Conservation (phyloP, 2,797 vertebrate genomes). For the Oreortyx pictus region DNA sequence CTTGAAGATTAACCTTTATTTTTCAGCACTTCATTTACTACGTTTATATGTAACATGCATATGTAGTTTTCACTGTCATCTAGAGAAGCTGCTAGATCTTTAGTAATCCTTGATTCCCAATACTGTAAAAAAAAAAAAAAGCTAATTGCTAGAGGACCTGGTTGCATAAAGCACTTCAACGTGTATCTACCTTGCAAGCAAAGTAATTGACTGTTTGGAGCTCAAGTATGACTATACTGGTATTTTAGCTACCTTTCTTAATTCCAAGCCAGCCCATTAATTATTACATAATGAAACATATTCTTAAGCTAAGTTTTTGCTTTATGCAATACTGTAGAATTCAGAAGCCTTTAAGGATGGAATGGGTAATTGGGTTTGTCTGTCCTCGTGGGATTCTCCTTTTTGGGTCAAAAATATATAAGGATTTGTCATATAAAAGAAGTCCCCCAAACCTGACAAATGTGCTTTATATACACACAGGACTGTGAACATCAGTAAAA, state of each 20-base stretch:
- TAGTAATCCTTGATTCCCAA: background rate
- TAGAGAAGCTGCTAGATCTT: background rate
- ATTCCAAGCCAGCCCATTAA: background rate
- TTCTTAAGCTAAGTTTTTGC: background rate
- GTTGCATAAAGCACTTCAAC: background rate
- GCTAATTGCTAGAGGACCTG: background rate
- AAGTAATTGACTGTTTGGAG: background rate
- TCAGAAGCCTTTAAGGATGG: background rate
- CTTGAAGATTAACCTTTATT: background rate
- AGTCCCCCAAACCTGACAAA: background rate
- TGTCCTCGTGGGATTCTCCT: background rate
- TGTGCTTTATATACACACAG: background rate
- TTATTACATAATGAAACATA: background rate
- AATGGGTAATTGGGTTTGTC: background rate
- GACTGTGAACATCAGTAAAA: background rate
- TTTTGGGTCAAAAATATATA: background rate
- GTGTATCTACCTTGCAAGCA: background rate
- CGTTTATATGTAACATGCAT: fast-evolving
- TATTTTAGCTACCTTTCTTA: background rate
- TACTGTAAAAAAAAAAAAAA: background rate
- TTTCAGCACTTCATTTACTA: background rate
- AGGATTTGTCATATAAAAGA: background rate
- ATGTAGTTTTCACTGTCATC: background rate
- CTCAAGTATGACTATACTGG: background rate
- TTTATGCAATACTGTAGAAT: background rate